Percentiles rank a stretch among this genome's conserved stretches.
phyloP scores from a whole-genome alignment of 2,888 invertebrate species.

The Gibbula magus region DNA sequence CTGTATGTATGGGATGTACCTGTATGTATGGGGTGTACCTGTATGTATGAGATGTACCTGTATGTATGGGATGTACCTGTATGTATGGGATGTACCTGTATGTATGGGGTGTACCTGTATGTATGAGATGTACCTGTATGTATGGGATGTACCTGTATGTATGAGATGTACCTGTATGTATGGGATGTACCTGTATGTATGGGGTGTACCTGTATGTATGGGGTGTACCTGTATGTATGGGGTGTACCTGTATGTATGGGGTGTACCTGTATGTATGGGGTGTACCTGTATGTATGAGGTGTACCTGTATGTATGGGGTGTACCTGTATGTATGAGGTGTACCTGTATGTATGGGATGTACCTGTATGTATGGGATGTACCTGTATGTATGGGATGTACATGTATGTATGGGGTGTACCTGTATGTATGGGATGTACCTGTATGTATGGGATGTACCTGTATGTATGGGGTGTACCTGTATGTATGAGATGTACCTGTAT shows the following conservation, averaged over 20 bases:
- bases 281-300: too few relatives aligned
- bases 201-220: constrained; percentile 82
- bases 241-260: constrained; percentile 77
- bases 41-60: too few relatives aligned
- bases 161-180: too few relatives aligned
- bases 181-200: constrained; percentile 80
- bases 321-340: too few relatives aligned
- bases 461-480: constrained; percentile 85
- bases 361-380: constrained; percentile 74
- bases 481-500: constrained; percentile 80
- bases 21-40: constrained; percentile 76
- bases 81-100: constrained; percentile 79
- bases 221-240: too few relatives aligned
- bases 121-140: constrained; percentile 83
- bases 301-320: constrained; percentile 65
- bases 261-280: constrained; percentile 85
- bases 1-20: constrained; percentile 88
- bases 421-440: constrained; percentile 77
- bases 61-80: constrained; percentile 85
- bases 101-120: too few relatives aligned
- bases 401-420: constrained; percentile 87
- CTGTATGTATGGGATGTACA: too few relatives aligned
- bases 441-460: too few relatives aligned
- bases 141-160: constrained; percentile 81
- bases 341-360: constrained; percentile 91